A percentile compares a stretch with the other conserved stretches of the same genome.
Evolutionary conservation across 2,888 invertebrate genomes (phyloP).

Genomic region (Candidula unifasciata): DNA sequence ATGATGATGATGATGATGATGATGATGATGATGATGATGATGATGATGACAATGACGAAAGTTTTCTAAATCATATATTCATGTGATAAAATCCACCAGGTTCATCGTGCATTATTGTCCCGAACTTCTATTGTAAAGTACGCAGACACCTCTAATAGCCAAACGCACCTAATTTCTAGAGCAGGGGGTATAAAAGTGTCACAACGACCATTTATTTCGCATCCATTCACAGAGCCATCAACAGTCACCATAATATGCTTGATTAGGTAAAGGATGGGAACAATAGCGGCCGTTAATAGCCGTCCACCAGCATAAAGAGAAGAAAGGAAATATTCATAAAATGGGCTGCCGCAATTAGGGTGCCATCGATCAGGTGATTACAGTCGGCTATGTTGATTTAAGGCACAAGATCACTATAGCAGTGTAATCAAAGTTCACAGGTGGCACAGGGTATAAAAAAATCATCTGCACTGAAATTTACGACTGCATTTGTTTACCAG

Average conservation of each 20-base stretch:
- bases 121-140: no score
- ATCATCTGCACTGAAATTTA: no score
- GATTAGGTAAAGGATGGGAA: background rate
- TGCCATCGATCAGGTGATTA: conserved; percentile 25
- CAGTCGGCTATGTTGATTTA: background rate
- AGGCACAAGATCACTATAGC: background rate
- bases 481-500: no score
- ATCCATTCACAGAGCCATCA: background rate
- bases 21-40: conserved; percentile 21
- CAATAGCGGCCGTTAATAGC: conserved; percentile 3
- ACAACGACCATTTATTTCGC: background rate
- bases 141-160: no score
- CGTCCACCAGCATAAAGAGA: background rate
- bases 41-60: no score
- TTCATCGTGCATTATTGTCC: no score
- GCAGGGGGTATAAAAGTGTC: background rate
- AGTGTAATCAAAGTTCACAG: background rate
- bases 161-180: no score
- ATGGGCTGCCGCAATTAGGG: conserved; percentile 6
- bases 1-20: conserved; percentile 15
- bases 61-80: no score
- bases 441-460: background rate
- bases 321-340: conserved; percentile 2
- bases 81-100: no score
- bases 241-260: background rate